These are phyloP conservation scores for Megaceryle alcyon DNA, from an alignment of 2,797 vertebrate genomes.

Conservation along the genomic window DNA sequence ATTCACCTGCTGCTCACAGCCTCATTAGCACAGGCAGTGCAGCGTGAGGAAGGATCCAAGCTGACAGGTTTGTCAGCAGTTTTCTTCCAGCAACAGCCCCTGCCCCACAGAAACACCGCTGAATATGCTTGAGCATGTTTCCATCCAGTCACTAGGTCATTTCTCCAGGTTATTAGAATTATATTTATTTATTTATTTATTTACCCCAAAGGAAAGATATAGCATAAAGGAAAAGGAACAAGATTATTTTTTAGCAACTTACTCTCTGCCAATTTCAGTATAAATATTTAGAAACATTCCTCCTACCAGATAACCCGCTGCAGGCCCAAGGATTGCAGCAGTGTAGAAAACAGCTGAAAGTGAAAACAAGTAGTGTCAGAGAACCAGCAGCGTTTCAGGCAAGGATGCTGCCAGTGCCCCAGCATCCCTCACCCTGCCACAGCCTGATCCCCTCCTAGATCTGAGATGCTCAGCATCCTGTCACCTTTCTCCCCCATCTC, in stretches of 20 bases:
- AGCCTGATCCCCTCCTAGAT: not conserved
- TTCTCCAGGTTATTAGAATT: not conserved
- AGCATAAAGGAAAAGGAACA: conserved; percentile 64
- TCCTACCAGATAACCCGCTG: conserved; percentile 94
- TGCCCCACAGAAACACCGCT: not conserved
- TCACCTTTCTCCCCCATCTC: not conserved
- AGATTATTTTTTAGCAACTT: conserved; percentile 77
- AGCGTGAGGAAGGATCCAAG: conserved; percentile 22
- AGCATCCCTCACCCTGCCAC: fast-evolving
- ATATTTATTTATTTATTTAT: not conserved
- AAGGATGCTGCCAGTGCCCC: not conserved
- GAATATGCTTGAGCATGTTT: not conserved
- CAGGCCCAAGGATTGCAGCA: conserved; percentile 93
- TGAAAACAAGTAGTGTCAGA: not conserved
- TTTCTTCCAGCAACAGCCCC: not conserved
- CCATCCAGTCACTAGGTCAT: not conserved
- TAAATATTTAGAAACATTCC: conserved; percentile 93
- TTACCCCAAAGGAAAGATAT: conserved; percentile 37
- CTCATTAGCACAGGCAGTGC: conserved; percentile 29
- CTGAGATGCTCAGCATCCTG: not conserved
- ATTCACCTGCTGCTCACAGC: conserved; percentile 29
- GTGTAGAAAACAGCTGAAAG: conserved; percentile 92
- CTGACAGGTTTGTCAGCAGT: conserved; percentile 20
- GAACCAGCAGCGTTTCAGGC: fast-evolving
- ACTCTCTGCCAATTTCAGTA: conserved; percentile 87